Base-by-base conservation (phyloP, 1,140 invertebrate genomes). In the Cardiocondyla obscurior region DNA sequence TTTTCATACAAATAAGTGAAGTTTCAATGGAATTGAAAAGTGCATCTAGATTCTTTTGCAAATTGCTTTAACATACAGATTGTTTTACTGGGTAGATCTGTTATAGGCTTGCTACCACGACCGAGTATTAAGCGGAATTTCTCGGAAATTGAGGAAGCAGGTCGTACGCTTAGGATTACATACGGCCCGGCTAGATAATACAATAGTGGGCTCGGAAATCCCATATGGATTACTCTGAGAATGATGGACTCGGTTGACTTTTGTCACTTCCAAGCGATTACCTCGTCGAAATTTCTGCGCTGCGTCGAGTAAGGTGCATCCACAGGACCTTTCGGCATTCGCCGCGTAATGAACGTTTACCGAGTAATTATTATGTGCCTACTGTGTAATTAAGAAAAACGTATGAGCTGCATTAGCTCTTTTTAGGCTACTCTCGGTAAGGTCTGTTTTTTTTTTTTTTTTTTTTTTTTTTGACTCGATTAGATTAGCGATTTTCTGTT, bases 291-390 rank as follows among this genome's bases (percentile, higher is more conserved):
- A 79, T 79, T 79, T 79, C 74, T 46, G n/a, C 16, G 51, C 8
- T 10, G 25, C 36, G 28, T 33, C 22, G n/a, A 53, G 25, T 39
- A 62, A 36, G 12, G 3, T 36, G 19, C 42, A 49, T 33, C 28
- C 36, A 39, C 14, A 28, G 55, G 16, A 60, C 19, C 28, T 12
- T 60, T 36, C 57, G 55, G 49, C 46, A 64, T 67, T 30, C 64
- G 44, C n/a, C 30, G 49, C 19, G 67, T 79, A 79, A 69, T 79
- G 74, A 79, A 53, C 81, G 77, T 42, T 72, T 73, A 60, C 58
- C 46, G n/a, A 62, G 49, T 69, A 55, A 72, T 62, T 73, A 73
- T 60, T 51, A 62, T 28, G 28, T 62, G 33, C 36, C 42, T 25
- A 39, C 39, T 28, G 49, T 57, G 69, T 65, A 79, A 79, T 67